phyloP scores from a whole-genome alignment of 2,113 vertebrate genomes.

The Oreochromis aureus region DNA sequence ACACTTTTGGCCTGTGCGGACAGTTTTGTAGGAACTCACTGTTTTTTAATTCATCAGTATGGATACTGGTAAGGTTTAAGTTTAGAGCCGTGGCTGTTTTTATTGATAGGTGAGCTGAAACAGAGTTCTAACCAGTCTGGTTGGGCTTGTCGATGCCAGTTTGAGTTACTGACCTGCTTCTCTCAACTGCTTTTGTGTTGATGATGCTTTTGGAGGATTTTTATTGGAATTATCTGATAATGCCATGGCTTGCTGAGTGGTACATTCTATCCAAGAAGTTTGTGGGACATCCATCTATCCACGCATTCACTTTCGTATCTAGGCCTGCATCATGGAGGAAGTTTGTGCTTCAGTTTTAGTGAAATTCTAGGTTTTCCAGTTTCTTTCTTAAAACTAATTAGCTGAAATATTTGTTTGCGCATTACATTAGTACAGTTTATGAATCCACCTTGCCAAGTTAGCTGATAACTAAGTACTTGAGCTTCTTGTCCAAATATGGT shows the following conservation, averaged over 20 bases:
- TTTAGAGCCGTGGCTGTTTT: not conserved
- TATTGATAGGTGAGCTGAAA: not conserved
- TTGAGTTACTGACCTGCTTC: not conserved
- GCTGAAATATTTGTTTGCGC: not conserved
- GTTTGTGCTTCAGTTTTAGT: not conserved
- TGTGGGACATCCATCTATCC: not conserved
- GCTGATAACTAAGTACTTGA: too few species aligned
- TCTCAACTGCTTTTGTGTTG: not conserved
- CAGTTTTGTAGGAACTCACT: not conserved
- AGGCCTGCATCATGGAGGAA: not conserved
- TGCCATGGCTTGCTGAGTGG: not conserved
- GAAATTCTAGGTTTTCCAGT: not conserved
- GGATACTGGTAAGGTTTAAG: not conserved
- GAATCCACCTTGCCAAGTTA: not conserved
- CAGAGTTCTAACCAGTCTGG: not conserved
- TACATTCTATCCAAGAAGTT: too few species aligned
- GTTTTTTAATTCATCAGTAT: not conserved
- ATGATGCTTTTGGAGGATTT: not conserved
- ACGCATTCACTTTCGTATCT: accelerated
- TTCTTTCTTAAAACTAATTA: not conserved
- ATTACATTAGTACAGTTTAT: not conserved
- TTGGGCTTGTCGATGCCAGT: not conserved
- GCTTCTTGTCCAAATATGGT: too few species aligned
- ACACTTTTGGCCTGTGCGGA: not conserved
- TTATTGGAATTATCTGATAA: not conserved